Evolutionary conservation across 2,888 invertebrate species (phyloP), one percentile per base, ranked within the genome.

Genomic region (Tipula confusa): DNA sequence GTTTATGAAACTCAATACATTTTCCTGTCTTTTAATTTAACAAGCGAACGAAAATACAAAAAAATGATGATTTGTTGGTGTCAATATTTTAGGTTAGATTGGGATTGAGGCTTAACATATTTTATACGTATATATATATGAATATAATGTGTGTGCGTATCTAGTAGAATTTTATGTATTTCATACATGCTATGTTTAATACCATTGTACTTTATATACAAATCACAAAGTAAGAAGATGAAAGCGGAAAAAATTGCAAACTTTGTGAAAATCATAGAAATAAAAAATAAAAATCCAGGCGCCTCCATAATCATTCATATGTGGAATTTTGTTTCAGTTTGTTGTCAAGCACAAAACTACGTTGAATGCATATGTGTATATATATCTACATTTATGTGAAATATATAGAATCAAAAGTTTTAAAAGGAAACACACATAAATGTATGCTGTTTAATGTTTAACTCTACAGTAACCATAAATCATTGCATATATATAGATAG

Each of bases 221-320:
- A 64, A 64, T 64, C 64, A 64, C 64, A 64, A 64, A 64, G 64
- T 64, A 64, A 64, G 64, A 64, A 64, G 64, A 64, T 64, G 64
- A 64, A 64, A 64, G 64, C 24, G 24, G 5, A 64, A 64, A 43
- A 64, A 24, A 64, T 43, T 64, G 64, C 64, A 64, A 64, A 64
- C 64, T 24, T 64, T 64, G 11, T 64, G 64, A 64, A 64, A 64
- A 64, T 64, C 64, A 24, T 24, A 13, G n/a, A 64, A 64, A 38
- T 38, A 38, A 43, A n/a, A 43, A 43, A n/a, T 1, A 64, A 64
- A 64, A 24, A 64, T 64, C 64, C 64, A 64, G 64, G 64, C 64
- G 64, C 64, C 64, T 64, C 24, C 64, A 64, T 64, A 24, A 64
- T 64, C 64, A 64, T 64, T 64, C 64, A 64, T 24, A 64, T 18